Evolutionary conservation across 2,888 invertebrate species (phyloP), one percentile per base, ranked within the genome.

Genomic region (Eumerus sabulonum): DNA sequence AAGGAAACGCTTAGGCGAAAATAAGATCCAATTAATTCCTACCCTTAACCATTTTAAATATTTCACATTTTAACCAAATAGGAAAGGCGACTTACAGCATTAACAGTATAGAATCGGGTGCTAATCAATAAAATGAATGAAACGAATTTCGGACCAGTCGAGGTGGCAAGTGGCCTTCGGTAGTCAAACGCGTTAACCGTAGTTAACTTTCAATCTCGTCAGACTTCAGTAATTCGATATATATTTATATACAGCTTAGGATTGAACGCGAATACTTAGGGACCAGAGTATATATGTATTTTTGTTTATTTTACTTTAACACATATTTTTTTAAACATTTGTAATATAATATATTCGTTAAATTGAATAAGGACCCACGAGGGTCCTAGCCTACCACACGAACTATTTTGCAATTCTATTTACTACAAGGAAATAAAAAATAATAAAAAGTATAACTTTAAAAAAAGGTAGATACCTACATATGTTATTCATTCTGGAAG

Each of bases 1-100:
- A 79, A 79, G 38, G 79, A 74, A 38, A 74, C 79, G 7, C 45
- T 74, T 11, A 59, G 74, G 45, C 79, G 79, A 38, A 79, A 79
- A 64, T 79, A 51, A 64, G n/a, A 16, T 1, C 0, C 3, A 53
- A 27, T 27, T 27, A 27, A 4, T 27, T 16, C 42, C 18, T 17
- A 9, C 35, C 17, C 53, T 45, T 17, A 17, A 36, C n/a, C 19
- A 36, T 40, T 11, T 40, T 40, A 40, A 47, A 59, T 60, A 42
- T 64, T 45, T 16, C 59, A 54, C 44, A 60, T 51, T 56, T 77
- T 77, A 77, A 72, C 76, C 76, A 72, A 77, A 77, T 57, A 72
- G 45, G 27, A 56, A 76, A 57, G 44, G 59, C 53, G 38, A 42
- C 42, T 27, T 50, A 42, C 62, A 56, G 56, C 1, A n/a, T 27